Conservation (phyloP, 2,888 invertebrate genomes). For the Apocheima hispidaria region DNA sequence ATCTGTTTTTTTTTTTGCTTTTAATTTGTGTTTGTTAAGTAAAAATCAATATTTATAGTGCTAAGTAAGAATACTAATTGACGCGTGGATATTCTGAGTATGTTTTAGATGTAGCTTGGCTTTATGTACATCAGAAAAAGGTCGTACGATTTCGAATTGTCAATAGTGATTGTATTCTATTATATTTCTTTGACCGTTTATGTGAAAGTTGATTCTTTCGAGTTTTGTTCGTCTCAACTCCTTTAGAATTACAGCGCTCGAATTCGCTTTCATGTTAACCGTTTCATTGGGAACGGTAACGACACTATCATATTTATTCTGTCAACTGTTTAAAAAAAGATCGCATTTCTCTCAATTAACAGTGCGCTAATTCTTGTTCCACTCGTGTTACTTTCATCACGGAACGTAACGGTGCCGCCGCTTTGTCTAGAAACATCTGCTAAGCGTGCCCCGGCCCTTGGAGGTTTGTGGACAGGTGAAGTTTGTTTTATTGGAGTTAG, state of each 20-base stretch:
- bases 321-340: slow-evolving; percentile 50
- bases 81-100: no score
- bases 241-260: slow-evolving; percentile 1
- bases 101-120: no score
- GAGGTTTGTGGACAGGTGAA: slow-evolving; percentile 13
- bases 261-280: slow-evolving; percentile 6
- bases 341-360: slow-evolving; percentile 71
- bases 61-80: no score
- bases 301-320: slow-evolving; percentile 16
- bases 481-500: no score
- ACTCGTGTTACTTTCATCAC: slow-evolving; percentile 78
- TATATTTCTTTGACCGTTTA: background rate
- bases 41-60: no score
- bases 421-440: slow-evolving; percentile 59
- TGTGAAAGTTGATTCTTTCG: slow-evolving; percentile 9
- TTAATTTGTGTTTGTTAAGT: no score
- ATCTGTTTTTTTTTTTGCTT: background rate
- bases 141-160: background rate
- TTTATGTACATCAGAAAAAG: no score
- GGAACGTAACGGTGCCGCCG: slow-evolving; percentile 71
- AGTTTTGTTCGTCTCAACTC: background rate
- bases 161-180: slow-evolving; percentile 2
- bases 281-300: slow-evolving; percentile 12
- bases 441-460: slow-evolving; percentile 27
- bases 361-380: slow-evolving; percentile 71